Evolutionary conservation across 2,797 vertebrate genomes (phyloP).

Genomic region (Phyllotis vaccarum): DNA sequence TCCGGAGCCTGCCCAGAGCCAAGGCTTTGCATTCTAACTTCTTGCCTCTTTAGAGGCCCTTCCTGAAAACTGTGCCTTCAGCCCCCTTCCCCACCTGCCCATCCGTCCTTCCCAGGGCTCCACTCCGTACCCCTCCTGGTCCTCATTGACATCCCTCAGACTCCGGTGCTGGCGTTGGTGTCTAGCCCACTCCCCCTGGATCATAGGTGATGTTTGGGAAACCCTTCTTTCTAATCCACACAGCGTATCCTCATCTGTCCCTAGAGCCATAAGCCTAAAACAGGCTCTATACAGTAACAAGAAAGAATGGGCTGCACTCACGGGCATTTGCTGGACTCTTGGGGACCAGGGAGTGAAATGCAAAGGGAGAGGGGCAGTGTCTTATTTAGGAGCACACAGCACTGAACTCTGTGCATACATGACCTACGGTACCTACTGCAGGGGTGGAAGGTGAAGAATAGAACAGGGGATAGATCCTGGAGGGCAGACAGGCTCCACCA

Average conservation of each 20-base stretch:
- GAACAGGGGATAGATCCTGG: neutral
- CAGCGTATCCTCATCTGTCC: too few relatives aligned
- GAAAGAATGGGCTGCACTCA: neutral
- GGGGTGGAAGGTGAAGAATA: neutral
- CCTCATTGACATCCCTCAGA: neutral
- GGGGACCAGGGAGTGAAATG: neutral
- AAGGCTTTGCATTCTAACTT: neutral
- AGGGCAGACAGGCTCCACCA: neutral
- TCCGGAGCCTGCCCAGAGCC: neutral
- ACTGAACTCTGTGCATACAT: too few relatives aligned
- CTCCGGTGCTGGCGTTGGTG: neutral
- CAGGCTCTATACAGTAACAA: neutral
- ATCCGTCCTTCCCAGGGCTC: neutral
- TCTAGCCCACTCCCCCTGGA: neutral
- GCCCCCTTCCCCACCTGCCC: neutral
- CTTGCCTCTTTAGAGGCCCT: neutral
- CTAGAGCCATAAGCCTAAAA: neutral
- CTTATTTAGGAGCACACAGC: neutral
- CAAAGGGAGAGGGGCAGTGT: neutral
- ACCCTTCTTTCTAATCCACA: neutral
- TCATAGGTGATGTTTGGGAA: neutral
- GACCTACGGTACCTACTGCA: neutral
- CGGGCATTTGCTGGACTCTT: neutral
- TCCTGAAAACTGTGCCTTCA: neutral
- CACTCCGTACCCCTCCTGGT: accelerated